A percentile compares a stretch with the other conserved stretches of the same genome.
These are phyloP conservation scores for Drosophila paramelanica DNA, from an alignment of 2,888 invertebrate genomes.

Conservation along the genomic window DNA sequence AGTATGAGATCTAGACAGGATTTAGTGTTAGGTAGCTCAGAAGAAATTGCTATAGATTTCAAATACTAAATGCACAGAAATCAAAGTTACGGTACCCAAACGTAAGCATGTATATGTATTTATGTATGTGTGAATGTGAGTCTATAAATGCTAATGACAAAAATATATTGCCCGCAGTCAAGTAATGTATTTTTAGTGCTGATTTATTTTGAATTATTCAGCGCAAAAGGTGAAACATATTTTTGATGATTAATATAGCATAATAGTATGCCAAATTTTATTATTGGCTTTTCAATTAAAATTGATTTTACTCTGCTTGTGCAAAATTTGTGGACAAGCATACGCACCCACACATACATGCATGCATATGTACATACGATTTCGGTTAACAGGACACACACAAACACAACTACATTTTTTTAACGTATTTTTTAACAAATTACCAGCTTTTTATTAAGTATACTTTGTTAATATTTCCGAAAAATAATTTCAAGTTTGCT, in stretches of 20 bases:
- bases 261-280: slow-evolving; percentile 1
- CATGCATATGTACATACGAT: slow-evolving; percentile 14
- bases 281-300: slow-evolving; percentile 23
- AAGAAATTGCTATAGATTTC: slow-evolving; percentile 3
- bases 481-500: slow-evolving; percentile 31
- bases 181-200: slow-evolving; percentile 10
- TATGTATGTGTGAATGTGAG: slow-evolving; percentile 1
- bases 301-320: slow-evolving; percentile 50
- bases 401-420: slow-evolving; percentile 64
- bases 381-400: slow-evolving; percentile 59
- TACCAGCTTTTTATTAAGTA: slow-evolving; percentile 52
- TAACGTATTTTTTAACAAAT: slow-evolving; percentile 31
- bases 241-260: background rate
- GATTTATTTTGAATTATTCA: slow-evolving; percentile 19
- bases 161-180: slow-evolving; percentile 2
- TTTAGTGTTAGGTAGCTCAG: slow-evolving; percentile 14
- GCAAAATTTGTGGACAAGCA: slow-evolving; percentile 23
- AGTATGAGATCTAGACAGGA: slow-evolving; percentile 18
- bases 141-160: slow-evolving; percentile 19
- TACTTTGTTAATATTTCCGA: slow-evolving; percentile 30
- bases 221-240: background rate
- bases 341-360: slow-evolving; percentile 12
- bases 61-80: slow-evolving; percentile 1
- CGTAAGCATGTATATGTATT: background rate
- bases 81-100: slow-evolving; percentile 12